These are phyloP conservation scores for Drosophila auraria DNA, from an alignment of 1,140 invertebrate genomes.

Conservation along the genomic window DNA sequence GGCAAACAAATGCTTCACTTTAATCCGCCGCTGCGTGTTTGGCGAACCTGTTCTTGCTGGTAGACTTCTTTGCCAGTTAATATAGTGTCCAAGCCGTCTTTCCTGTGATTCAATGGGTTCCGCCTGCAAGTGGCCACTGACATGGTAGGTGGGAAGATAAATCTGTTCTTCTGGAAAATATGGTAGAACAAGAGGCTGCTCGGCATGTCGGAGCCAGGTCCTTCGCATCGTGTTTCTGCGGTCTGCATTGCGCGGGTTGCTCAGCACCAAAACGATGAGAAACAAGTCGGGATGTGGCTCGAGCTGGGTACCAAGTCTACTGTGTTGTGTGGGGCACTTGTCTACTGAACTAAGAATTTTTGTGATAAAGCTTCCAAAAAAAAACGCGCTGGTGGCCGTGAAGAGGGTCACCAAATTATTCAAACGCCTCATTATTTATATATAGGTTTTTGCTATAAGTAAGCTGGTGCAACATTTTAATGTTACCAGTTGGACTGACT, in stretches of 20 bases:
- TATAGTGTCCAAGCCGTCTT: conserved; percentile 53
- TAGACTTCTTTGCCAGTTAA: conserved; percentile 52
- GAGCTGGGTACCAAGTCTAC: conserved; percentile 36
- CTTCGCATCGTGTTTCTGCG: conserved; percentile 89
- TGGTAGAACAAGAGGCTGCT: conserved; percentile 43
- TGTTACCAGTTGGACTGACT: not conserved
- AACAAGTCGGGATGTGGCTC: conserved; percentile 72
- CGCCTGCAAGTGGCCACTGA: conserved; percentile 74
- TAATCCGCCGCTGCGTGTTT: conserved; percentile 47
- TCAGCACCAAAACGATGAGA: conserved; percentile 86
- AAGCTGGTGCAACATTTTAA: not conserved
- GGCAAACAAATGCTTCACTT: conserved; percentile 89
- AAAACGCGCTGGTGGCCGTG: conserved; percentile 74
- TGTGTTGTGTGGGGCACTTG: conserved; percentile 60
- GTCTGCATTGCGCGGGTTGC: conserved; percentile 87
- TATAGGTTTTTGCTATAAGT: not conserved
- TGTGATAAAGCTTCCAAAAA: conserved; percentile 85
- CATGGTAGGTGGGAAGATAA: conserved; percentile 80
- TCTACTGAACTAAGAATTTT: conserved; percentile 85
- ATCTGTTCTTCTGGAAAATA: conserved; percentile 73
- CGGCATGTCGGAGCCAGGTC: conserved; percentile 88
- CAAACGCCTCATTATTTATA: conserved; percentile 67
- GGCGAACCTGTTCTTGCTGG: not conserved
- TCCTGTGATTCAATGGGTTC: conserved; percentile 71
- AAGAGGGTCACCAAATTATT: conserved; percentile 79